Base-by-base conservation (phyloP, 2,113 vertebrate species). In the Zosterops pallidus region DNA sequence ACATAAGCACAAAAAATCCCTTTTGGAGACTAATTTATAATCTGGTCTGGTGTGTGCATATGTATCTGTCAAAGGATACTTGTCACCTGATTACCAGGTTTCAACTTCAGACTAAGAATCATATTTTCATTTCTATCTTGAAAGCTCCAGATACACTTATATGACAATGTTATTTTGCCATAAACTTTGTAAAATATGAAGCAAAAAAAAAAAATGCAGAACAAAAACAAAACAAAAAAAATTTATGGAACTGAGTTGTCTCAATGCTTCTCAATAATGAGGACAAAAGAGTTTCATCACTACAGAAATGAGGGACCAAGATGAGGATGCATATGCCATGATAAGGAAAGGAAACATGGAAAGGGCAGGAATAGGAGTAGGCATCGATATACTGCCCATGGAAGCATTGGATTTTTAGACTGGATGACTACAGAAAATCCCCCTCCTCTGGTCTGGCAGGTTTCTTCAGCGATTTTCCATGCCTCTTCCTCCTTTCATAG, bases 21-120 rank as follows among this genome's bases (percentile, higher is more conserved):
- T 95, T 96, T 92, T 81, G 42, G 35, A 91, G 95, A 85, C 92
- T 97, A 94, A 97, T 94, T 96, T 97, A 77, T 97, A 97, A 97
- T 97, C 95, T 96, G 44, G 13, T 95, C 78, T 95, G 83, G 75
- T 94, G 92, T 83, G 86, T 92, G n/a, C 78, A 92, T 92, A 95
- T 92, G n/a, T 39, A 89, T 71, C 92, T 94, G 89, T 97, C 96
- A 97, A 89, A 96, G 71, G 69, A 49, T 77, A 96, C 97, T 97
- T 97, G 53, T 95, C 86, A 95, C 71, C 62, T 85, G 82, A 92
- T 97, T 91, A 96, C 46, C 81, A 89, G 21, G 29, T 93, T 92
- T 90, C 77, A 90, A 1, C 33, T 77, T 29, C 11, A 81, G 47
- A 72, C 16, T 55, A 71, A 64, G 21, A 74, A 22, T 47, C 20